Conservation (phyloP, 2,113 vertebrate genomes). For the Acrocephalus arundinaceus region DNA sequence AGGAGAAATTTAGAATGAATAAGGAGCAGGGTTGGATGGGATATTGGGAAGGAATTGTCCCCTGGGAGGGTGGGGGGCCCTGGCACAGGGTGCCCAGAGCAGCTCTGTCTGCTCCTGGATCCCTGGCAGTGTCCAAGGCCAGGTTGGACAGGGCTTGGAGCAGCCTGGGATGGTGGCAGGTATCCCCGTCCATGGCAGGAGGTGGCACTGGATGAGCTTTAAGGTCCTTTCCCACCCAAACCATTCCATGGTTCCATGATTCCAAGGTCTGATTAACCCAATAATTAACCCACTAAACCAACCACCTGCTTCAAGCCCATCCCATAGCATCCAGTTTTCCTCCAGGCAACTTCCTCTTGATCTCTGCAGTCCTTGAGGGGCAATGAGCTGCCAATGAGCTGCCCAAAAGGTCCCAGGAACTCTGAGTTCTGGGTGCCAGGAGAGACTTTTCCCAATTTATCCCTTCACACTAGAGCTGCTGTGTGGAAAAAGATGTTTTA, state of each 20-base stretch:
- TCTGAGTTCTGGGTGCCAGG: background rate
- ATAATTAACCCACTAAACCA: background rate
- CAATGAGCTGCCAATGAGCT: background rate
- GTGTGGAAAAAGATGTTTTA: rapidly evolving
- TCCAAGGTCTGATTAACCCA: background rate
- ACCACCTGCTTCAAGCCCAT: background rate
- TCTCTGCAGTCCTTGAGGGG: background rate
- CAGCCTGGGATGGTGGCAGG: rapidly evolving
- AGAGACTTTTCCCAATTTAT: background rate
- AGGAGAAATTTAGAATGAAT: background rate
- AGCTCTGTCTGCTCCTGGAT: background rate
- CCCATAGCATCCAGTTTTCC: background rate
- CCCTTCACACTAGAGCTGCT: background rate
- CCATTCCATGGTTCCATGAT: background rate
- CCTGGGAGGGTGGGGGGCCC: background rate
- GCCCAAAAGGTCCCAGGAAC: background rate
- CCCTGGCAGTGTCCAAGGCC: background rate
- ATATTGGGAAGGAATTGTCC: background rate
- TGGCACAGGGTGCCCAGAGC: background rate
- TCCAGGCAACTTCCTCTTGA: background rate
- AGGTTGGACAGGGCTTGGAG: rapidly evolving
- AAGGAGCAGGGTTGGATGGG: rapidly evolving
- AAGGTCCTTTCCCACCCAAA: background rate
- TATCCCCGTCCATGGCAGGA: background rate
- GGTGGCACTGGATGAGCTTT: rapidly evolving